A percentile compares a stretch with the other conserved stretches of the same genome.
These are phyloP conservation scores for Decapterus maruadsi DNA, from an alignment of 2,797 vertebrate species.

Conservation along the genomic window DNA sequence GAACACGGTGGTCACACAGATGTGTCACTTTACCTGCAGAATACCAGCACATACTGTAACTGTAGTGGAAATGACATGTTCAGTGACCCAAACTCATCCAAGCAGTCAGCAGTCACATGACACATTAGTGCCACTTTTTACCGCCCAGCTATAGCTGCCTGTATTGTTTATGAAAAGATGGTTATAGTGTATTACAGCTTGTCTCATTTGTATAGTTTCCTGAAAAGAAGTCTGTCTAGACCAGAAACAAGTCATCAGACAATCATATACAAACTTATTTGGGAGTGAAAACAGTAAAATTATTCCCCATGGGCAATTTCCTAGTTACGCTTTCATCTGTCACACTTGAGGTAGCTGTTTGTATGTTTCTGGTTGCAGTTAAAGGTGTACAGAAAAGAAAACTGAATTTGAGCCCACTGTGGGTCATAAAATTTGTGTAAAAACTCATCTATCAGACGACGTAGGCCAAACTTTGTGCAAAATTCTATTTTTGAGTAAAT, in stretches of 20 bases:
- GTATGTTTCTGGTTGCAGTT: neutral
- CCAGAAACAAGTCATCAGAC: neutral
- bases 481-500: too few species aligned
- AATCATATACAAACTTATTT: neutral
- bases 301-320: neutral
- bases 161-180: conserved; percentile 1
- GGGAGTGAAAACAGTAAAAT: neutral
- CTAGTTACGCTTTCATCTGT: neutral
- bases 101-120: conserved; percentile 83
- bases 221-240: neutral
- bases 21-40: conserved; percentile 70
- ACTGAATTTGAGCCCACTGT: too few species aligned
- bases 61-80: conserved; percentile 84
- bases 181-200: neutral
- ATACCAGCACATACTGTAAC: conserved; percentile 84
- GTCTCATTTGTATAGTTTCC: neutral
- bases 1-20: conserved; percentile 69
- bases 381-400: too few species aligned
- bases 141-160: conserved; percentile 15
- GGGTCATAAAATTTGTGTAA: too few species aligned
- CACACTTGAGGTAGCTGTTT: neutral
- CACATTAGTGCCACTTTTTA: conserved; percentile 71
- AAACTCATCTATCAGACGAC: too few species aligned
- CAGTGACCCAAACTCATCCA: conserved; percentile 76
- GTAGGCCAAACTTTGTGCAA: too few species aligned